Conservation (phyloP, 1,140 invertebrate genomes). For the Calycopis cecrops region DNA sequence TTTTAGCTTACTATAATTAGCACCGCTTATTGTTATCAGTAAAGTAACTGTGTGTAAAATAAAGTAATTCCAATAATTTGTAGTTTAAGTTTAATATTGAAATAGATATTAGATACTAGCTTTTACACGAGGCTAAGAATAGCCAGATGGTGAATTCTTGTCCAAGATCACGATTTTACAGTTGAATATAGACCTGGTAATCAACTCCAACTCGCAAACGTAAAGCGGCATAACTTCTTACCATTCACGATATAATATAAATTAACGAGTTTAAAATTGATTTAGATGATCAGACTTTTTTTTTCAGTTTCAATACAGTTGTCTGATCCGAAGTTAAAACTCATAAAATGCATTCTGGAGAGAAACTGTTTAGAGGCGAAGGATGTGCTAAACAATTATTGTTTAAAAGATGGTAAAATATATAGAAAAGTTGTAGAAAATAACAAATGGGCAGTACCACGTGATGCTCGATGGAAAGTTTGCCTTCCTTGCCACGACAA, state of each 20-base stretch:
- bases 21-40: no score
- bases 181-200: conserved; percentile 41
- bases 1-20: no score
- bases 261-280: background rate
- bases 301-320: conserved; percentile 9
- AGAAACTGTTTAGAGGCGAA: conserved; percentile 1
- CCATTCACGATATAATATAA: background rate
- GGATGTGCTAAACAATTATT: conserved; percentile 2
- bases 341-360: conserved; percentile 9
- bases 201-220: conserved; percentile 40
- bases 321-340: conserved; percentile 1
- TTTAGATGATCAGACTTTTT: background rate
- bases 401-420: conserved; percentile 12
- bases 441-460: conserved; percentile 2
- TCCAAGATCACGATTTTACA: conserved; percentile 41
- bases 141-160: no score
- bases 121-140: no score
- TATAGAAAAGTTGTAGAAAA: background rate
- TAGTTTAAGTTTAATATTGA: no score
- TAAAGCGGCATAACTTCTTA: conserved; percentile 36
- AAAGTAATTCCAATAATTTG: no score
- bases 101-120: no score
- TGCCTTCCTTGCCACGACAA: conserved; percentile 4
- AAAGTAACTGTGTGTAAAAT: no score
- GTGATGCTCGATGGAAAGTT: conserved; percentile 6